These are phyloP conservation scores for Nomada goodeniana DNA, from an alignment of 2,888 invertebrate species.

Conservation along the genomic window DNA sequence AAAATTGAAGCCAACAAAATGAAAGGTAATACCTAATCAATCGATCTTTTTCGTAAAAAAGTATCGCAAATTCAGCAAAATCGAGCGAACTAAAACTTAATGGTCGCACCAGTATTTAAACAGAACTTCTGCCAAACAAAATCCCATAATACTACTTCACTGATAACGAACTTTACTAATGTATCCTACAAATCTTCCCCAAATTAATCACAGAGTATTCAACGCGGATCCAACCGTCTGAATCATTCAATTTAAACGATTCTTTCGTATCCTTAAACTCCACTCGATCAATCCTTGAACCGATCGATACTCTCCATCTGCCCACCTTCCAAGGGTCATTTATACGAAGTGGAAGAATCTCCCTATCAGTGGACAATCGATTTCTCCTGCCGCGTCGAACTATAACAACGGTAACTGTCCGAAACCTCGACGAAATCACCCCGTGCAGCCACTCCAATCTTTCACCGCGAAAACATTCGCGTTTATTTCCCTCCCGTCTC, in stretches of 20 bases:
- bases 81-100: too few species aligned
- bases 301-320: background rate
- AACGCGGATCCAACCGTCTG: background rate
- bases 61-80: too few species aligned
- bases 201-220: background rate
- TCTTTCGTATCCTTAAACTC: background rate
- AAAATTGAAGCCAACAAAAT: too few species aligned
- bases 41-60: too few species aligned
- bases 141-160: too few species aligned
- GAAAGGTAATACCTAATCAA: too few species aligned
- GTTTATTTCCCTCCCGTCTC: background rate
- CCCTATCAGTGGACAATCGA: background rate
- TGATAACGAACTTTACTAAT: too few species aligned
- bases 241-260: slow-evolving; percentile 10
- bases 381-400: background rate
- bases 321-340: background rate
- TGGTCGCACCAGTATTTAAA: too few species aligned
- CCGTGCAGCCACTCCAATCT: background rate
- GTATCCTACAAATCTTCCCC: too few species aligned
- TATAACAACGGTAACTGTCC: background rate
- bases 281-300: background rate
- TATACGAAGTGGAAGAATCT: background rate
- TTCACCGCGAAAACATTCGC: background rate
- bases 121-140: too few species aligned
- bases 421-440: background rate